Conservation (phyloP, 2,888 invertebrate species). For the Microdon myrmicae region DNA sequence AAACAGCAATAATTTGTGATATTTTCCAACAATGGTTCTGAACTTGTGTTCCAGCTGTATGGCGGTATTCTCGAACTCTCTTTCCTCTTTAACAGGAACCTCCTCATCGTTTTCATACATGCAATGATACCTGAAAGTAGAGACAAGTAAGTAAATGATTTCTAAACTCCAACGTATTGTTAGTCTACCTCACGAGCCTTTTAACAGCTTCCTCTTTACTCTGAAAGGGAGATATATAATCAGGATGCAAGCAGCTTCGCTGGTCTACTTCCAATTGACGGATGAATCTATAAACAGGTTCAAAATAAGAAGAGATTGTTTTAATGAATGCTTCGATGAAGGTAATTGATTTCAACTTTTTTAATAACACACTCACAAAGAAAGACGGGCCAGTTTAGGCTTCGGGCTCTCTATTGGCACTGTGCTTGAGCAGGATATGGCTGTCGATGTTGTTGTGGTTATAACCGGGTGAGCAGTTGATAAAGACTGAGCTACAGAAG, state of each 20-base stretch:
- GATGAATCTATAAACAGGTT: conserved; percentile 71
- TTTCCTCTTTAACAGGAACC: conserved; percentile 75
- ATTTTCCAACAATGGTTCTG: conserved; percentile 77
- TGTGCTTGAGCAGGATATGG: conserved; percentile 51
- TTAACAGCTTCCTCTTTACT: conserved; percentile 80
- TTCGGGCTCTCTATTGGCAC: conserved; percentile 66
- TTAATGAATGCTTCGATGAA: conserved; percentile 25
- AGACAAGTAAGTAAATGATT: background rate
- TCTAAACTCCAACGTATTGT: background rate
- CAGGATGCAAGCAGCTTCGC: conserved; percentile 77
- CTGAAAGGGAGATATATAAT: conserved; percentile 77
- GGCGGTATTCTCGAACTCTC: conserved; percentile 76
- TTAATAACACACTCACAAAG: conserved; percentile 68
- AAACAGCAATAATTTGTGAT: conserved; percentile 76
- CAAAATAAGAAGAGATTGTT: conserved; percentile 32
- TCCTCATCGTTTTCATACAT: conserved; percentile 72
- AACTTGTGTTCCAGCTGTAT: conserved; percentile 77
- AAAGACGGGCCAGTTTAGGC: conserved; percentile 66
- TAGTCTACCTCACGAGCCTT: conserved; percentile 72
- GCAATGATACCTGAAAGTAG: conserved; percentile 73
- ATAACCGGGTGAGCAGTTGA: conserved; percentile 10
- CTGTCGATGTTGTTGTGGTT: conserved; percentile 51
- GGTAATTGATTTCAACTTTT: conserved; percentile 37
- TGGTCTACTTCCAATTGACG: conserved; percentile 81
- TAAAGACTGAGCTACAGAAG: conserved; percentile 28